phyloP scores from a whole-genome alignment of 2,797 vertebrate genomes.

The Rhabdophis nuchalis region DNA sequence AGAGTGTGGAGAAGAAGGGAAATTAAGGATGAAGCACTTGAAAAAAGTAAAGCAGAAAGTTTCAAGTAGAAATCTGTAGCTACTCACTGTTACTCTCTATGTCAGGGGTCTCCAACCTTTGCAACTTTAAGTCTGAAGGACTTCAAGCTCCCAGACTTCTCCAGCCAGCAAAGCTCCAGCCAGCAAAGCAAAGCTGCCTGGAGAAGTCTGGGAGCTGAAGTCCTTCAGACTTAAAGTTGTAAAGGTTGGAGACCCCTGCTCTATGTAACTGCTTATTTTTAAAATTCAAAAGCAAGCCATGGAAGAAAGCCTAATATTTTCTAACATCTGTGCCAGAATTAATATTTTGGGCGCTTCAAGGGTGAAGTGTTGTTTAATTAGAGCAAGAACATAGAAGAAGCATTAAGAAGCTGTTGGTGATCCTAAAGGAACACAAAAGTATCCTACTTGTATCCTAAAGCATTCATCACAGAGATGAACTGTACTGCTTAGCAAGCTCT shows the following conservation, averaged over 20 bases:
- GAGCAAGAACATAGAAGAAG: background rate
- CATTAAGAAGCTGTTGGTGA: background rate
- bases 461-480: background rate
- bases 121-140: no score
- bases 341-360: background rate
- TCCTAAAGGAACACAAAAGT: background rate
- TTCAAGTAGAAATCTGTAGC: background rate
- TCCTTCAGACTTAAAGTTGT: no score
- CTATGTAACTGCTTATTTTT: background rate
- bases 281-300: background rate
- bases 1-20: background rate
- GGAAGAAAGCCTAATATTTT: background rate
- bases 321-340: background rate
- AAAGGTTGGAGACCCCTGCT: no score
- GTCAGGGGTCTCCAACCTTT: no score
- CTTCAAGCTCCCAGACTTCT: no score
- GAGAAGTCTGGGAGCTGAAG: no score
- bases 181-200: no score
- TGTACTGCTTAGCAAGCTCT: conserved; percentile 19
- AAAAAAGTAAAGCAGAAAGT: background rate
- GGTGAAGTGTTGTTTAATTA: background rate
- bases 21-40: background rate
- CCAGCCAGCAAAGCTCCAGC: no score
- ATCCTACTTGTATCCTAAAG: background rate
- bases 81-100: background rate